Base-by-base conservation (phyloP, 2,113 vertebrate species). In the Oxyura jamaicensis region DNA sequence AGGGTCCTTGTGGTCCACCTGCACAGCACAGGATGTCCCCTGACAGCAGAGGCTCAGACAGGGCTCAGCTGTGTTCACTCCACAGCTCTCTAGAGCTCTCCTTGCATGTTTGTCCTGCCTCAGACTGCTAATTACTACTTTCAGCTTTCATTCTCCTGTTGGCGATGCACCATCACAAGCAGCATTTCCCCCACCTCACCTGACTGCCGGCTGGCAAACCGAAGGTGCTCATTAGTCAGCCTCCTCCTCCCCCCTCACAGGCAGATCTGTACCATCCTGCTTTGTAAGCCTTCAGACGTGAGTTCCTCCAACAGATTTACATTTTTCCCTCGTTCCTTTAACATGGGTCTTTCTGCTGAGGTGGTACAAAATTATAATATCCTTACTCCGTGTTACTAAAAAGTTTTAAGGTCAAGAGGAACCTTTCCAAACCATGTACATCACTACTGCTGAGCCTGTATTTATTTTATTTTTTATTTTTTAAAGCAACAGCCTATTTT, bases 231-330 rank as follows among this genome's bases (percentile, higher is more conserved):
- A 20, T 25, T 31, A 35, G 42, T 3, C 33, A 7, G 9, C 21
- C 28, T 62, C 44, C 59, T 68, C 19, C 66, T 53, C 13, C 63
- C 26, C 12, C 53, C 20, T 60, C 29, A 21, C 0, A 21, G 36
- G 65, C 26, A 78, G 74, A 78, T 44, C 52, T 62, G 53, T 6
- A 14, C 22, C 23, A 7, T 50, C 42, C 36, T 60, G 25, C 13
- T 19, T 4, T 11, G 0, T 4, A 41, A 71, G 23, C 55, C 59
- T 88, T 58, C 35, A 81, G 25, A 66, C 10, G 3, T 0, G 2
- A 13, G 7, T 50, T 25, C 20, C 11, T 50, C 13, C 0, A 31
- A 39, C 3, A 52, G 42, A 35, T 35, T 28, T 35, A 55, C 4
- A 1, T 56, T 48, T 44, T 77, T 35, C 50, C 63, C 15, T 69